A percentile compares a stretch with the other conserved stretches of the same genome.
Evolutionary conservation across 53 echinoderm and acorn worm genomes (phyloP).

Genomic region (Echinarachnius parma): DNA sequence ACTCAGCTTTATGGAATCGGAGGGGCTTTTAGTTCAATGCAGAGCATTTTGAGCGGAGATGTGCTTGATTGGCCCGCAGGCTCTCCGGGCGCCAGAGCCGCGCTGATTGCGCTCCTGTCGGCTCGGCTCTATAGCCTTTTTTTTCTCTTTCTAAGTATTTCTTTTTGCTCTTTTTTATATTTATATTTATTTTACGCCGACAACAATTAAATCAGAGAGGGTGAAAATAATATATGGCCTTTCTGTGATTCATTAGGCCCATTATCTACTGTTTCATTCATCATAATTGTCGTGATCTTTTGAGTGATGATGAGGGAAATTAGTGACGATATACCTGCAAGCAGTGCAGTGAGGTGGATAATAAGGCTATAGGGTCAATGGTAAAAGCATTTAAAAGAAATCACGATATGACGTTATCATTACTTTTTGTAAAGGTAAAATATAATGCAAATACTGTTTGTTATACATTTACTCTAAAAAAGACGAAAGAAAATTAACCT

Average conservation of each 20-base stretch:
- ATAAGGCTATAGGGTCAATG: no score
- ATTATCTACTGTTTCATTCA: conserved; percentile 27
- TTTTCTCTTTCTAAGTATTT: no score
- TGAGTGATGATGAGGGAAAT: conserved; percentile 35
- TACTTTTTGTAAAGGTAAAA: no score
- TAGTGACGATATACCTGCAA: background rate
- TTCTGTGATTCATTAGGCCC: conserved; percentile 32
- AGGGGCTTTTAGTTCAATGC: conserved; percentile 29
- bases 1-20: conserved; percentile 21
- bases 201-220: conserved; percentile 43
- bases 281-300: conserved; percentile 40
- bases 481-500: no score
- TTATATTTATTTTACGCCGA: conserved; percentile 17
- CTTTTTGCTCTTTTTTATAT: background rate
- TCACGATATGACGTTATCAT: no score
- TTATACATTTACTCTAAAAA: no score
- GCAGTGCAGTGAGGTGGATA: no score
- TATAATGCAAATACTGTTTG: no score
- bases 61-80: conserved; percentile 40
- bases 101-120: conserved; percentile 19
- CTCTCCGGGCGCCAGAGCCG: conserved; percentile 34
- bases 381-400: no score
- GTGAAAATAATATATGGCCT: conserved; percentile 35
- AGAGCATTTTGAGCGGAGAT: conserved; percentile 43
- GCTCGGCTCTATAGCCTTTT: no score